Base-by-base conservation (phyloP, 2,113 vertebrate genomes). In the Oncorhynchus keta region DNA sequence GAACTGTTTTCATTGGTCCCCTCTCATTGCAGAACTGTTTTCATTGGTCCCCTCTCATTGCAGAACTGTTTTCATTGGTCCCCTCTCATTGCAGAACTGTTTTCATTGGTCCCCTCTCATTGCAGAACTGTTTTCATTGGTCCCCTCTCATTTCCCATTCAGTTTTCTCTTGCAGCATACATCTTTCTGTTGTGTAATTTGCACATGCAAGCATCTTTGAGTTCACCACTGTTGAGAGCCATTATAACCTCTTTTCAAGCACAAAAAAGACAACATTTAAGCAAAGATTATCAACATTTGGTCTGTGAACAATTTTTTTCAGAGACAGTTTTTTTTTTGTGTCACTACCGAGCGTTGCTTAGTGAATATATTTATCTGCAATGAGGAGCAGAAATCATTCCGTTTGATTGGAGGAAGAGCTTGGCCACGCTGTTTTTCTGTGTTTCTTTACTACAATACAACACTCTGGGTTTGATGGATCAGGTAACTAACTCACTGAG, bases 151-250 rank as follows among this genome's bases (percentile, higher is more conserved):
- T 82, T 82, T 87, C 66, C 74, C 45, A 72, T 90, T 35, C 89
- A 4, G 89, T 88, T 55, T 55, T 87, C 91, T 89, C 91, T 91
- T 86, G 16, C 51, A 51, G 61, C 90, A 82, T 89, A 93, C 91
- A 94, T 93, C 90, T 92, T 86, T 85, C 85, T 83, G 81, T 83
- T 68, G 80, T 89, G 86, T 90, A 65, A 89, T 86, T 85, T 69
- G 11, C 80, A 83, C 80, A 81, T 86, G 45, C 5, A 79, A 84
- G 83, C 80, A 6, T 82, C 76, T 75, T 55, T 14, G 2, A 55
- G 51, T 55, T 2, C 11, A 35, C 5, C 32, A 0, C 32, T 35
- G 1, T 35, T 35, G 32, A 35, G 5, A 6, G 32, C 32, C 5
- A 0, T 35, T 6, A 35, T 35, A 35, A 35, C 5, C 32, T 35